Evolutionary conservation across 64 coral and sea anemone genomes (phyloP).

Genomic region (Hydrozoanthus tunicans): DNA sequence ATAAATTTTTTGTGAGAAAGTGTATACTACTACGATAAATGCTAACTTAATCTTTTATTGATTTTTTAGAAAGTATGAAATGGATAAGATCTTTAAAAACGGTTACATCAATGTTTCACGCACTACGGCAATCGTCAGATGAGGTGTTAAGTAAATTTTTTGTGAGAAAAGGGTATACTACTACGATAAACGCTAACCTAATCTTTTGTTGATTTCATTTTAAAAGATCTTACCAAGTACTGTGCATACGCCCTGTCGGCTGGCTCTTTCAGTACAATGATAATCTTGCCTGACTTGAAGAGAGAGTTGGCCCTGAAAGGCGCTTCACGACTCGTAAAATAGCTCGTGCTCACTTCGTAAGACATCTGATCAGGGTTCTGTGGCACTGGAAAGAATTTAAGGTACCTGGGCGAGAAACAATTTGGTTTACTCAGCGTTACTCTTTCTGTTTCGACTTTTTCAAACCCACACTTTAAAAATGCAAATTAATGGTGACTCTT

Average conservation of each 20-base stretch:
- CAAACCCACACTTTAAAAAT: no score
- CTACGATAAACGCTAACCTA: not conserved
- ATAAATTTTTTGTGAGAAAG: no score
- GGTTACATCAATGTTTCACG: no score
- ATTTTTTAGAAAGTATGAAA: not conserved
- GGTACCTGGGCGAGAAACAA: conserved; percentile 75
- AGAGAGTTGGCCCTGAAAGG: conserved; percentile 78
- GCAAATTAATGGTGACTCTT: no score
- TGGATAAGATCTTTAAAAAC: no score
- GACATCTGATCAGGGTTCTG: conserved; percentile 68
- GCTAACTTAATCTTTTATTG: not conserved
- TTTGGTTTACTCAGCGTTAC: not conserved
- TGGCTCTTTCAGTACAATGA: conserved; percentile 88
- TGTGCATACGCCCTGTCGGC: conserved; percentile 82
- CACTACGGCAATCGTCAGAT: no score
- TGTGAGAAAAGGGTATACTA: no score
- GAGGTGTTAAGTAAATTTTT: no score
- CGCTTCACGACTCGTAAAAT: conserved; percentile 78
- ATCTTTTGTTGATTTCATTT: not conserved
- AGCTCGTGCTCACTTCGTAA: conserved; percentile 83
- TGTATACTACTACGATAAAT: no score
- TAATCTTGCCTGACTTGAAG: conserved; percentile 88
- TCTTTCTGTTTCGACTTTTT: no score
- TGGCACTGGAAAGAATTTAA: conserved; percentile 72
- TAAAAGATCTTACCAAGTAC: conserved; percentile 65